Conservation (phyloP, 1,140 invertebrate species). For the Drosophila triauraria region DNA sequence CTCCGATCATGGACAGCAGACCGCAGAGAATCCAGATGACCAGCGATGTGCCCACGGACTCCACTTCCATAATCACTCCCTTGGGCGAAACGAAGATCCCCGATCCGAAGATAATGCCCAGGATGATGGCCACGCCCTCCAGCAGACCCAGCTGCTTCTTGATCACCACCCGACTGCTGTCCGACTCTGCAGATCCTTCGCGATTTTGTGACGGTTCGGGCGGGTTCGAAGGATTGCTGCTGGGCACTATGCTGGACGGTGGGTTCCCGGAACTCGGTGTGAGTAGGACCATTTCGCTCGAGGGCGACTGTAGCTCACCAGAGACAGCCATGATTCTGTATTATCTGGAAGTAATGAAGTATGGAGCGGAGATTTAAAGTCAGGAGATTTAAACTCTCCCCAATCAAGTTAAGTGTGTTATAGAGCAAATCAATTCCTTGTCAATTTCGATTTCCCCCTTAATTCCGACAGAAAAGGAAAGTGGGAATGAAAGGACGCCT, state of each 20-base stretch:
- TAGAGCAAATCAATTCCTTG: too few relatives aligned
- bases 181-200: conserved; percentile 75
- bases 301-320: conserved; percentile 75
- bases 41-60: conserved; percentile 94
- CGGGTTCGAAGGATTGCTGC: neutral
- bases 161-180: conserved; percentile 87
- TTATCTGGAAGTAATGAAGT: neutral
- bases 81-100: conserved; percentile 98
- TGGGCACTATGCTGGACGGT: conserved; percentile 37
- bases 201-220: conserved; percentile 29
- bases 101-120: conserved; percentile 95
- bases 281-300: conserved; percentile 82
- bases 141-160: conserved; percentile 93
- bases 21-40: conserved; percentile 96
- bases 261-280: conserved; percentile 68
- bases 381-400: too few relatives aligned
- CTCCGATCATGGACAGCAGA: conserved; percentile 94
- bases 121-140: conserved; percentile 94
- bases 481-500: neutral
- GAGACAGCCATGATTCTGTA: conserved; percentile 47
- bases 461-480: neutral
- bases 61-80: conserved; percentile 95
- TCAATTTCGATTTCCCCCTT: neutral
- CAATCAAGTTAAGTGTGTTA: too few relatives aligned
- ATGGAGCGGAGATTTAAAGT: too few relatives aligned